Evolutionary conservation across 1,140 invertebrate species (phyloP).

Genomic region (Pogonomyrmex barbatus): DNA sequence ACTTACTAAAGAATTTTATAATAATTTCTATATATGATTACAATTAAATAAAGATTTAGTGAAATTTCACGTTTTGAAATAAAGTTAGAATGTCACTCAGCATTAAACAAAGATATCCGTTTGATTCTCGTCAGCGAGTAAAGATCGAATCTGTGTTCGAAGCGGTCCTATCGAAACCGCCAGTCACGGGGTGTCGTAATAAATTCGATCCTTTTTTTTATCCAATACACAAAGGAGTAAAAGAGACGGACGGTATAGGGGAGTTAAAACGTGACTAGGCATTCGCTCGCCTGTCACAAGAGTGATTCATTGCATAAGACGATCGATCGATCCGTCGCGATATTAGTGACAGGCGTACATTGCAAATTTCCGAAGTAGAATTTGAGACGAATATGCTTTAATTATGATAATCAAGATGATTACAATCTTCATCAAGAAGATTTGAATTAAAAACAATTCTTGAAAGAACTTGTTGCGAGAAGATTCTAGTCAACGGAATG

Average conservation of each 20-base stretch:
- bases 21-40: background rate
- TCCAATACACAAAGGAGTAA: conserved; percentile 44
- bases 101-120: conserved; percentile 36
- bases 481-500: background rate
- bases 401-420: conserved; percentile 7
- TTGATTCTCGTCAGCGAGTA: background rate
- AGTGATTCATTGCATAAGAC: conserved; percentile 77
- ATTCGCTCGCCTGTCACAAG: conserved; percentile 70
- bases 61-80: background rate
- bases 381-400: background rate
- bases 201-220: conserved; percentile 70
- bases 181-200: conserved; percentile 69
- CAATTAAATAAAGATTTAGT: background rate
- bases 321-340: conserved; percentile 75
- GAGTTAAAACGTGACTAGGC: conserved; percentile 76
- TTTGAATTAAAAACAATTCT: background rate
- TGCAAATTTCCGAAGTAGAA: conserved; percentile 57
- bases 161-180: conserved; percentile 35
- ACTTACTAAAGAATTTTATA: background rate
- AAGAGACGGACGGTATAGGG: conserved; percentile 15
- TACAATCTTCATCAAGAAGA: background rate
- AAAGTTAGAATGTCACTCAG: background rate
- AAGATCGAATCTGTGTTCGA: conserved; percentile 46
- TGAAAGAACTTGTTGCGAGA: background rate
- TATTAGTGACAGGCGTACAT: conserved; percentile 71